These are phyloP conservation scores for Sarcophaga rosellei DNA, from an alignment of 2,888 invertebrate species.

Conservation along the genomic window DNA sequence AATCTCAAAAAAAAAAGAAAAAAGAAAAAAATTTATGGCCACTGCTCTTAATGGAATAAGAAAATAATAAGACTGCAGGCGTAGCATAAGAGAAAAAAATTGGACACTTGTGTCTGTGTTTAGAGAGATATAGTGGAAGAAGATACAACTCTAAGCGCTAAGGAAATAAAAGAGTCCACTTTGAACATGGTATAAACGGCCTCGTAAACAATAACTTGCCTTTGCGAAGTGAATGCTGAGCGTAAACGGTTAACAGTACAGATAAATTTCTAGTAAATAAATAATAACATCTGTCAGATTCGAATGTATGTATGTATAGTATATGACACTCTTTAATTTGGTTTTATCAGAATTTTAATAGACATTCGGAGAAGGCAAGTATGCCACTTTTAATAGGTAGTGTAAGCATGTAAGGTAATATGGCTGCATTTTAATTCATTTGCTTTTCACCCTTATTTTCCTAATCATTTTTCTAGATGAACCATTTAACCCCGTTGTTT, in stretches of 20 bases:
- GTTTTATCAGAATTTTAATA: not conserved
- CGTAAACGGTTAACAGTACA: conserved; percentile 5
- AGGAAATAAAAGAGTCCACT: conserved; percentile 31
- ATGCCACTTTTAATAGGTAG: too few species aligned
- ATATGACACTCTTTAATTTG: conserved; percentile 12
- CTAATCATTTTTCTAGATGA: too few species aligned
- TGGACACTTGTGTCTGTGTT: conserved; percentile 52
- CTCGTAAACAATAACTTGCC: conserved; percentile 39
- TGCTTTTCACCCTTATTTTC: too few species aligned
- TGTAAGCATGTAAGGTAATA: too few species aligned
- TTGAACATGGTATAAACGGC: conserved; percentile 45
- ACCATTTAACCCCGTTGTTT: too few species aligned
- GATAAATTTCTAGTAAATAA: conserved; percentile 42
- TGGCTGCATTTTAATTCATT: too few species aligned
- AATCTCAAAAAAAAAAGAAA: conserved; percentile 52
- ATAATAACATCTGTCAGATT: conserved; percentile 19
- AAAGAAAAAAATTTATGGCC: not conserved
- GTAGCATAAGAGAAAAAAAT: conserved; percentile 40
- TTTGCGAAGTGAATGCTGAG: conserved; percentile 7
- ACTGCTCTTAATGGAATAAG: conserved; percentile 45
- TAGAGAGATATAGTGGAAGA: conserved; percentile 32
- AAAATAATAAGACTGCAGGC: conserved; percentile 31
- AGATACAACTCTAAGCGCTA: conserved; percentile 12
- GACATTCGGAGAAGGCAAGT: too few species aligned
- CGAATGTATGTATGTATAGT: not conserved